Evolutionary conservation across 2,113 vertebrate genomes (phyloP).

Genomic region (Ia io): DNA sequence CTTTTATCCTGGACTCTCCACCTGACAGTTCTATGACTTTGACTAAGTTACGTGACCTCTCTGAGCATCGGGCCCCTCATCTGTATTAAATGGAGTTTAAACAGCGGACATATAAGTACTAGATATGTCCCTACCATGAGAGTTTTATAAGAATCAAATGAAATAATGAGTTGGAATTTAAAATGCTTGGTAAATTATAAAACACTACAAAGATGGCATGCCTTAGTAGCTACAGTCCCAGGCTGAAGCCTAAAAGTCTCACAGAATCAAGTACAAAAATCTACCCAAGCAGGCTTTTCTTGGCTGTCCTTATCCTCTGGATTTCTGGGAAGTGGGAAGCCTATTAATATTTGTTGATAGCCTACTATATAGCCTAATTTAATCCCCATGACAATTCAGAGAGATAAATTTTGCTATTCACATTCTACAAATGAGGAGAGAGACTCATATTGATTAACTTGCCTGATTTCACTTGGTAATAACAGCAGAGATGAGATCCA

Average conservation of each 20-base stretch:
- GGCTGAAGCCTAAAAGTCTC: background rate
- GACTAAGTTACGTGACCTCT: background rate
- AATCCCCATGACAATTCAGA: background rate
- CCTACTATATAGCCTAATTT: background rate
- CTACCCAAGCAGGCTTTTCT: background rate
- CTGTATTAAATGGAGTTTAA: conserved; percentile 23
- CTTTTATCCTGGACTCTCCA: background rate
- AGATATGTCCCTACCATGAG: background rate
- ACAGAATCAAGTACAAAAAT: conserved; percentile 11
- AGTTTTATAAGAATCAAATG: conserved; percentile 21
- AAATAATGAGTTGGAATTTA: background rate
- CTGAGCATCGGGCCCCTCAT: background rate
- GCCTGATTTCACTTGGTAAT: background rate
- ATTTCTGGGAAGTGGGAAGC: background rate
- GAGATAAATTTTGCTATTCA: background rate
- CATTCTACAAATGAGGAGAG: conserved; percentile 8
- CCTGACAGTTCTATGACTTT: background rate
- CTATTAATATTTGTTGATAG: background rate
- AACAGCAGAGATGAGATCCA: background rate
- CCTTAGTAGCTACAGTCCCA: background rate
- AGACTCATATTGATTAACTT: background rate
- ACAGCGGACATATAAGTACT: background rate
- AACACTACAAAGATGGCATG: background rate
- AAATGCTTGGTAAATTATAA: background rate
- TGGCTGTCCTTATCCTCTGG: background rate